phyloP scores from a whole-genome alignment of 2,888 invertebrate genomes.

The Litoditis marina region DNA sequence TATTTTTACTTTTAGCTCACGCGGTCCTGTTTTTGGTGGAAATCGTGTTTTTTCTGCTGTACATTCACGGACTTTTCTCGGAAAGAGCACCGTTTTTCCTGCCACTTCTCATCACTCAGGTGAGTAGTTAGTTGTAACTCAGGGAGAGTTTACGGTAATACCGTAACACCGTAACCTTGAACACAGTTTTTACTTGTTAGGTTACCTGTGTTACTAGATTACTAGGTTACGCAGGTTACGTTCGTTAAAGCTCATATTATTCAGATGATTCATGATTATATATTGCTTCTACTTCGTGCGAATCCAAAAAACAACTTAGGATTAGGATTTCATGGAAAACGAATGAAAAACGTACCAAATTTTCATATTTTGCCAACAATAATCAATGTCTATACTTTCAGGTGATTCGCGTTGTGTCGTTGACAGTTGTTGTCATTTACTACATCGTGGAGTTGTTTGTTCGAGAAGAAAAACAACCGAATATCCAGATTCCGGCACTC shows the following conservation, averaged over 20 bases:
- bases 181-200: too few relatives aligned
- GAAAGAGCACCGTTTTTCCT: slow-evolving; percentile 27
- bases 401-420: slow-evolving; percentile 20
- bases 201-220: too few relatives aligned
- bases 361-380: slow-evolving; percentile 3
- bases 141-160: too few relatives aligned
- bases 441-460: slow-evolving; percentile 33
- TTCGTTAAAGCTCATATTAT: too few relatives aligned
- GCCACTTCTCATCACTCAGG: slow-evolving; percentile 31
- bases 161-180: too few relatives aligned
- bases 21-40: slow-evolving; percentile 38
- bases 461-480: slow-evolving; percentile 25
- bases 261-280: too few relatives aligned
- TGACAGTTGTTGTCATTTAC: slow-evolving; percentile 23
- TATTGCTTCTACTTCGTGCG: too few relatives aligned
- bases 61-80: slow-evolving; percentile 32
- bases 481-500: slow-evolving; percentile 29
- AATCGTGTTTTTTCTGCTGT: slow-evolving; percentile 28
- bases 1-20: slow-evolving; percentile 26
- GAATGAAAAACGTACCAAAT: too few relatives aligned
- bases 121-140: too few relatives aligned
- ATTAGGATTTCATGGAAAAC: too few relatives aligned
- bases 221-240: too few relatives aligned
- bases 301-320: too few relatives aligned
- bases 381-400: slow-evolving; percentile 1